Conservation (phyloP, 2,888 invertebrate species). For the Andricus quercusramuli region DNA sequence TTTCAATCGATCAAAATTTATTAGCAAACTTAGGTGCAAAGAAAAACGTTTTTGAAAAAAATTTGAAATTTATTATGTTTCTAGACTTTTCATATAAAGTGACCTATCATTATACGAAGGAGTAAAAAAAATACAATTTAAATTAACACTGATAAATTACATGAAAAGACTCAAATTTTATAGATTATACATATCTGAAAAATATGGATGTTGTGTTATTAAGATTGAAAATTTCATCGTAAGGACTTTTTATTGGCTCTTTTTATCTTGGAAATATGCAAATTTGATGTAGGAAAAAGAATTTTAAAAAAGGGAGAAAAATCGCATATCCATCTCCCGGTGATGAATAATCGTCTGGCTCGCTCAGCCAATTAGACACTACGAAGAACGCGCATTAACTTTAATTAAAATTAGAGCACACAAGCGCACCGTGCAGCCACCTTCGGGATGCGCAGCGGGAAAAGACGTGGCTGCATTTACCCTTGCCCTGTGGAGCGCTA, state of each 20-base stretch:
- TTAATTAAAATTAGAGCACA: slow-evolving; percentile 74
- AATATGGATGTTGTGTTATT: too few species aligned
- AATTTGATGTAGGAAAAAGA: slow-evolving; percentile 31
- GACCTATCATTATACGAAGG: too few species aligned
- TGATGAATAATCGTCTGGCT: slow-evolving; percentile 56
- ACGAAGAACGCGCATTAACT: slow-evolving; percentile 64
- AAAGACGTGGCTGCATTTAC: slow-evolving; percentile 59
- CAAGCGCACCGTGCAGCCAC: slow-evolving; percentile 51
- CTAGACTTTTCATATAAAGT: too few species aligned
- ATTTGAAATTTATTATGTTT: too few species aligned
- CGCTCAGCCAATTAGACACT: slow-evolving; percentile 58
- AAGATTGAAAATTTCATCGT: background rate
- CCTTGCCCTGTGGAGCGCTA: slow-evolving; percentile 59
- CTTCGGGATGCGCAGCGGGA: slow-evolving; percentile 64
- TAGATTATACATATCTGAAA: too few species aligned
- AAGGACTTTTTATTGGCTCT: background rate
- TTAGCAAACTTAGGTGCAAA: too few species aligned
- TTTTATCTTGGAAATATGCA: slow-evolving; percentile 25
- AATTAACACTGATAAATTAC: too few species aligned
- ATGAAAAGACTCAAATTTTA: too few species aligned
- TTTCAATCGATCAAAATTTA: too few species aligned
- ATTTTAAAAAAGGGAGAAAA: slow-evolving; percentile 55
- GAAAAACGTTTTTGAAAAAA: too few species aligned
- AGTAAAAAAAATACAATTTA: too few species aligned
- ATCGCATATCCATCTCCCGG: slow-evolving; percentile 58